Conservation (phyloP, 2,888 invertebrate genomes). For the Caenorhabditis angaria region DNA sequence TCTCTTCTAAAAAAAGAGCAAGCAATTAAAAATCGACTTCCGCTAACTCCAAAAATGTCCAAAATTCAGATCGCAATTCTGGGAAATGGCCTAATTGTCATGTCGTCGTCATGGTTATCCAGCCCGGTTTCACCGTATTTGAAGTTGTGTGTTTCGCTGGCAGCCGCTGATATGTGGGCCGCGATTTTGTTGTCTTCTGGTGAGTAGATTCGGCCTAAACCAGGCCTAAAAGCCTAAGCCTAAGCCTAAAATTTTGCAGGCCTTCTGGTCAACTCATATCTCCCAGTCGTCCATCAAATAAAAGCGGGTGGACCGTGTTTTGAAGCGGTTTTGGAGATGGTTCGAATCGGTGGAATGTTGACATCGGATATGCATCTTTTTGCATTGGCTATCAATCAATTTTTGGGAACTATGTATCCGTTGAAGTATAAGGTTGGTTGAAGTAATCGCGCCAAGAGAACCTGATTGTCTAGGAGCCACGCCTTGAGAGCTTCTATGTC, state of each 20-base stretch:
- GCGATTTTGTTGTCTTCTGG: conserved; percentile 61
- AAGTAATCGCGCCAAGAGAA: no score
- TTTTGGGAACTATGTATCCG: conserved; percentile 67
- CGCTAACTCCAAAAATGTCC: not conserved
- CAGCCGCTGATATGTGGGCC: conserved; percentile 69
- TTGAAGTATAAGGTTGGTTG: conserved; percentile 70
- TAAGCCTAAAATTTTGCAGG: conserved; percentile 48
- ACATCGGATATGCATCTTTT: conserved; percentile 69
- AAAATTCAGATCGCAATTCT: conserved; percentile 64
- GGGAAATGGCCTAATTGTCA: conserved; percentile 65
- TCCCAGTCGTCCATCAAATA: conserved; percentile 64
- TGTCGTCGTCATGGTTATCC: conserved; percentile 62
- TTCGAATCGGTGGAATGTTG: conserved; percentile 68
- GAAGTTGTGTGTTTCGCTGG: conserved; percentile 64
- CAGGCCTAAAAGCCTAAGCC: not conserved
- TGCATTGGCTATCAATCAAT: conserved; percentile 68
- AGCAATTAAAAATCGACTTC: not conserved
- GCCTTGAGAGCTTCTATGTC: no score
- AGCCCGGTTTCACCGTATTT: conserved; percentile 67
- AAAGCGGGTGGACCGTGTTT: conserved; percentile 54
- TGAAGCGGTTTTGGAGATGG: conserved; percentile 58
- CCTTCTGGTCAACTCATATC: conserved; percentile 66
- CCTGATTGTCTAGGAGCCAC: no score
- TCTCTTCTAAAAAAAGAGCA: no score
- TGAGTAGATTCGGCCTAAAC: conserved; percentile 14